Evolutionary conservation across 2,113 vertebrate genomes (phyloP), one percentile per base, ranked within the genome.

Genomic region (Cheilinus undulatus): DNA sequence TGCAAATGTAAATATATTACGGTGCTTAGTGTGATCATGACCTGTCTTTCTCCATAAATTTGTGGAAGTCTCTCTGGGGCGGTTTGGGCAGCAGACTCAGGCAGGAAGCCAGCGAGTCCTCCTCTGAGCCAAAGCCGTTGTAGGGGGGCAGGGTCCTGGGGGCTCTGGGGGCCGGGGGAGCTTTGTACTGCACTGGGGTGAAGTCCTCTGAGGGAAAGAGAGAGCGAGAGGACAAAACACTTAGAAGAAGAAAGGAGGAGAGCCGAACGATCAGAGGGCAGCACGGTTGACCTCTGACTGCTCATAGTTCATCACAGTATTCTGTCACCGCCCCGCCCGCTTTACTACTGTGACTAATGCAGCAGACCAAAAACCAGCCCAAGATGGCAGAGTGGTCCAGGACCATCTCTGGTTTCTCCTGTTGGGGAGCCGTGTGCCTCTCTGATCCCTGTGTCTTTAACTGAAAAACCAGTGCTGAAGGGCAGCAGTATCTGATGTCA

Each of bases 111-210:
- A 97, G 90, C 5, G 97, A 98, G 88, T 99, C 97, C 84, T 97
- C 97, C 90, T 98, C 97, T 5, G 96, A 95, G 69, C 97, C 96
- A 90, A 98, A 98, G 68, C 97, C 96, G 1, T 85, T 97, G 80
- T 97, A 97, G 51, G 96, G 96, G 90, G 96, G 96, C 82, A 95
- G 15, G 0, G 40, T 76, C 83, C 77, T 94, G 64, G 84, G 83
- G 63, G 89, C 45, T 78, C 91, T 94, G 50, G 93, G 90, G 85
- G 77, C 82, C 28, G 82, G 67, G 19, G 88, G 80, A 73, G 76
- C 42, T 90, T 95, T 95, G 86, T 89, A 94, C 23, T 86, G 53
- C 82, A 97, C 61, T 0, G 96, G 91, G 15, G 93, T 93, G 85
- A 97, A 97, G 85, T 97, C 92, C 87, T 93, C 97, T 98, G 46